Evolutionary conservation across 2,888 invertebrate species (phyloP).

Genomic region (Augiades crinisus): DNA sequence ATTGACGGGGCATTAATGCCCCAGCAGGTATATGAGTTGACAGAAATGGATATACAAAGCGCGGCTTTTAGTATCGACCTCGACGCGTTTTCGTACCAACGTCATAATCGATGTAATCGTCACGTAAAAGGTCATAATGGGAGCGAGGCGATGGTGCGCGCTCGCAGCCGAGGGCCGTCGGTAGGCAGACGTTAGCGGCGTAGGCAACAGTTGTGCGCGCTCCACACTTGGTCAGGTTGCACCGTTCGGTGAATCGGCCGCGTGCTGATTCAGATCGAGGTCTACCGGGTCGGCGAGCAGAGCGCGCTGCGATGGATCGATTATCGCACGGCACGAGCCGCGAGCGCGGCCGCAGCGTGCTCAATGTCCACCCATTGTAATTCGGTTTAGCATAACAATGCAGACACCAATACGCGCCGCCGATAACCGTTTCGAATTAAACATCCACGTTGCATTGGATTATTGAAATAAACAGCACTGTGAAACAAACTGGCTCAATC

Average conservation of each 20-base stretch:
- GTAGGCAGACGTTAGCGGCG: conserved; percentile 45
- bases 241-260: conserved; percentile 52
- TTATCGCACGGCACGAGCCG: conserved; percentile 43
- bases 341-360: conserved; percentile 26
- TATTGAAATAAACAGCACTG: conserved; percentile 33
- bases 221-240: conserved; percentile 15
- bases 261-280: conserved; percentile 73
- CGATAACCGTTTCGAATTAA: conserved; percentile 14
- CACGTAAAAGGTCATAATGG: conserved; percentile 63
- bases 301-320: conserved; percentile 48
- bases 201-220: conserved; percentile 6
- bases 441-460: conserved; percentile 26
- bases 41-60: not conserved
- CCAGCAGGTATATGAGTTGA: not conserved
- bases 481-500: conserved; percentile 43
- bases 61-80: conserved; percentile 43
- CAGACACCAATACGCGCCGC: not conserved
- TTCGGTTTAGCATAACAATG: conserved; percentile 20
- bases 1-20: conserved; percentile 14
- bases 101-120: conserved; percentile 63
- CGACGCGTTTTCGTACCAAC: conserved; percentile 60
- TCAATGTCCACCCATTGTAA: conserved; percentile 22
- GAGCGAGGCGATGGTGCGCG: conserved; percentile 46
- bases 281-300: conserved; percentile 58
- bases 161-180: conserved; percentile 31